Percentiles rank a stretch among this genome's conserved stretches.
phyloP scores from a whole-genome alignment of 2,888 invertebrate species.

The Aphidoletes aphidimyza region DNA sequence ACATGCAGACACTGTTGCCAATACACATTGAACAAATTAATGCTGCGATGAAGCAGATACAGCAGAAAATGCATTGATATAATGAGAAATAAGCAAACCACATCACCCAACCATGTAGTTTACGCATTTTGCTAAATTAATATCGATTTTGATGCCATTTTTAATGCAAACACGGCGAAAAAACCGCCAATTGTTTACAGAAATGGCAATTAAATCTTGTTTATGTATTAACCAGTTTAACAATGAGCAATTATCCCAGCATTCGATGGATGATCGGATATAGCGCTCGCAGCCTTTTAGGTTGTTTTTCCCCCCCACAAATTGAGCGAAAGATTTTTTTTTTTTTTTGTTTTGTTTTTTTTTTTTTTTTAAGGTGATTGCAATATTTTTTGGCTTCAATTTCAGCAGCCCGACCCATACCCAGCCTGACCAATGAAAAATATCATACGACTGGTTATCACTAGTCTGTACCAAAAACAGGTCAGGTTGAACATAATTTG shows the following conservation, averaged over 20 bases:
- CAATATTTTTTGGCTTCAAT: too few relatives aligned
- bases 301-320: too few relatives aligned
- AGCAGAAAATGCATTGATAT: neutral
- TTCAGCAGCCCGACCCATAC: too few relatives aligned
- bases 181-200: neutral
- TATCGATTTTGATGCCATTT: slow-evolving; percentile 35
- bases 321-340: neutral
- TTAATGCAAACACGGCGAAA: neutral
- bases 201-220: slow-evolving; percentile 19
- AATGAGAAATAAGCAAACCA: neutral
- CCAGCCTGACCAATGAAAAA: too few relatives aligned
- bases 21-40: too few relatives aligned
- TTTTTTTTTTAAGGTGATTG: too few relatives aligned
- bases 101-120: neutral
- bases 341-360: neutral
- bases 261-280: neutral
- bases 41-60: neutral
- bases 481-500: too few relatives aligned
- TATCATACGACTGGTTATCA: too few relatives aligned
- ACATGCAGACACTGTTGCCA: too few relatives aligned
- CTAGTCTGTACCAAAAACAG: too few relatives aligned
- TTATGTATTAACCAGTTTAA: slow-evolving; percentile 27
- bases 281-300: neutral
- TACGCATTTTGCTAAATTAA: slow-evolving; percentile 32
- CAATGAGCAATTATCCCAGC: neutral